Conservation (phyloP, 2,113 vertebrate genomes). For the Rafetus swinhoei region DNA sequence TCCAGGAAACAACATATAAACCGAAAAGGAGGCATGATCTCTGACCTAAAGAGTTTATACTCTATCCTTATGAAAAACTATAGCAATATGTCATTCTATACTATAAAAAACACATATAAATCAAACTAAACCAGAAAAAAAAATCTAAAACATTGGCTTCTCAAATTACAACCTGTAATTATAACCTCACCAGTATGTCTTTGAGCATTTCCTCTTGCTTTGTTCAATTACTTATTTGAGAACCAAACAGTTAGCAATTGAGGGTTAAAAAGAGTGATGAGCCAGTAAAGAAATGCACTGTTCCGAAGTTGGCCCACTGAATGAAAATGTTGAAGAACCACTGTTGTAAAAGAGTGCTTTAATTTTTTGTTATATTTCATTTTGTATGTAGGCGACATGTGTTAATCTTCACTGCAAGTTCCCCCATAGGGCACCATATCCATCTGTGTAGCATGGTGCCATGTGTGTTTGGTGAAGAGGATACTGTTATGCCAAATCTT, state of each 20-base stretch:
- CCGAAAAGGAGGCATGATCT: neutral
- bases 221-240: neutral
- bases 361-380: neutral
- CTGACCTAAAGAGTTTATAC: rapidly evolving
- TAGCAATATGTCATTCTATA: neutral
- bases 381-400: slow-evolving; percentile 83
- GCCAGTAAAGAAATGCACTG: neutral
- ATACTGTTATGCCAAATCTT: slow-evolving; percentile 84
- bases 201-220: neutral
- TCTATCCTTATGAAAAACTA: neutral
- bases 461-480: slow-evolving; percentile 90
- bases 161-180: neutral
- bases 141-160: neutral
- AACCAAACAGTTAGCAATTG: neutral
- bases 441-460: slow-evolving; percentile 85
- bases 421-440: slow-evolving; percentile 82
- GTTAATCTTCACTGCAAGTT: slow-evolving; percentile 78
- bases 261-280: neutral
- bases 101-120: neutral
- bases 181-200: neutral
- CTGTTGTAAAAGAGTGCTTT: neutral
- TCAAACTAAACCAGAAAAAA: neutral
- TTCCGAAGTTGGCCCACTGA: neutral
- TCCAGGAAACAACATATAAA: neutral
- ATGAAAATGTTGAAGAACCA: neutral